Evolutionary conservation across 2,888 invertebrate genomes (phyloP).

Genomic region (Andricus quercusramuli): DNA sequence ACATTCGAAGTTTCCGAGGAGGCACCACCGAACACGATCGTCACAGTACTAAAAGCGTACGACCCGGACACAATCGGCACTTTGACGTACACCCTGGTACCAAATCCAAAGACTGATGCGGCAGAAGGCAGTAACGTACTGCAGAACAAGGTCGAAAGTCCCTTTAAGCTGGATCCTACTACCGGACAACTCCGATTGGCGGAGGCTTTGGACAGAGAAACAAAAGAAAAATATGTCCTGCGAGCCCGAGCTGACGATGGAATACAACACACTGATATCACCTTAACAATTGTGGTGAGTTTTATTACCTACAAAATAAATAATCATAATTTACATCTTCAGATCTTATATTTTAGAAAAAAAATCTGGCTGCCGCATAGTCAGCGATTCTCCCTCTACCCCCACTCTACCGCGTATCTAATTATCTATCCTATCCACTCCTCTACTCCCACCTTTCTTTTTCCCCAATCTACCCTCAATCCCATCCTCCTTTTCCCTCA

Average conservation of each 20-base stretch:
- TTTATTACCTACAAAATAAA: slow-evolving; percentile 36
- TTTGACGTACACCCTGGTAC: slow-evolving; percentile 87
- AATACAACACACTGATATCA: slow-evolving; percentile 89
- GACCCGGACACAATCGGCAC: slow-evolving; percentile 93
- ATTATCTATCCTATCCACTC: too few species aligned
- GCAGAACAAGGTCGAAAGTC: slow-evolving; percentile 80
- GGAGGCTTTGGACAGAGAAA: slow-evolving; percentile 92
- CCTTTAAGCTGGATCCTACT: slow-evolving; percentile 86
- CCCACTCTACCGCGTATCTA: too few species aligned
- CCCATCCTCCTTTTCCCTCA: too few species aligned
- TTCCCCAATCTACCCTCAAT: too few species aligned
- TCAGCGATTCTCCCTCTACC: too few species aligned
- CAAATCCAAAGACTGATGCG: slow-evolving; percentile 72
- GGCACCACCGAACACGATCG: slow-evolving; percentile 88
- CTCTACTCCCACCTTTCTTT: too few species aligned
- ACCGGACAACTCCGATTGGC: slow-evolving; percentile 87
- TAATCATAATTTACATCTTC: background rate
- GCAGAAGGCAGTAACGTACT: slow-evolving; percentile 46
- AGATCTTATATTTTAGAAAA: background rate
- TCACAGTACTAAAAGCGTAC: slow-evolving; percentile 88
- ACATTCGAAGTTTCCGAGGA: slow-evolving; percentile 91
- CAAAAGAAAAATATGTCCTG: slow-evolving; percentile 88
- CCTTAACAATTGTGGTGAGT: slow-evolving; percentile 88
- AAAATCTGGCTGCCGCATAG: too few species aligned
- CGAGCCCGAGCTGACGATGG: slow-evolving; percentile 93